Conservation (phyloP, 2,113 vertebrate genomes). For the Panthera uncia region DNA sequence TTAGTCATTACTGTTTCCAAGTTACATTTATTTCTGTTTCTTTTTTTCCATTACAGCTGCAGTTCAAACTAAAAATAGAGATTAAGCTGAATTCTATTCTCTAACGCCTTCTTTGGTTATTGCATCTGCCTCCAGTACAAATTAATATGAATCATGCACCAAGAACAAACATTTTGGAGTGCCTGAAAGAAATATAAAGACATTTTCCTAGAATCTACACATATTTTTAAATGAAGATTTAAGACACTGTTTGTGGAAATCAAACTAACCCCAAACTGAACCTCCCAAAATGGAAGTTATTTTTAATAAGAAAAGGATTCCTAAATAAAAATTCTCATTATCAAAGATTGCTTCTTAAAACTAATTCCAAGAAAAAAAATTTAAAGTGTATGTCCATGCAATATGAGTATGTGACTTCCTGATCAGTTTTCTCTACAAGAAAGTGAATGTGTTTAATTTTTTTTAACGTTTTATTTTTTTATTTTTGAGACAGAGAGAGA, state of each 20-base stretch:
- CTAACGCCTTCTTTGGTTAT: slow-evolving; percentile 28
- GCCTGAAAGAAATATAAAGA: slow-evolving; percentile 30
- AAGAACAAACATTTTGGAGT: slow-evolving; percentile 28
- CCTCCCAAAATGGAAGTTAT: neutral
- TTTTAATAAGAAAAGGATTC: slow-evolving; percentile 16
- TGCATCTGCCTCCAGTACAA: slow-evolving; percentile 19
- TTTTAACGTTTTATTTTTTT: too few relatives aligned
- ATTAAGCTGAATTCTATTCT: slow-evolving; percentile 4
- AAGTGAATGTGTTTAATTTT: neutral
- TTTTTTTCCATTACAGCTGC: slow-evolving; percentile 44
- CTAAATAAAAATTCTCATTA: slow-evolving; percentile 7
- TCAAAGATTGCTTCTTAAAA: neutral
- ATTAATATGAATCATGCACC: slow-evolving; percentile 51
- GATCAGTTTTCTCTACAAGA: neutral
- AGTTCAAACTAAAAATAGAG: slow-evolving; percentile 63
- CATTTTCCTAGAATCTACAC: slow-evolving; percentile 24
- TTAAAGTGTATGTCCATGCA: neutral
- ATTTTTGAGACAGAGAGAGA: too few relatives aligned
- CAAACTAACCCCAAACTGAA: neutral
- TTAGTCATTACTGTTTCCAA: slow-evolving; percentile 40
- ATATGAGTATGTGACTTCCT: neutral
- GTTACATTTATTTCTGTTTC: slow-evolving; percentile 37
- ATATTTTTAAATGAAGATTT: neutral
- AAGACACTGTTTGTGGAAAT: neutral
- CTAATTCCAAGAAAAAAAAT: neutral